phyloP scores from a whole-genome alignment of 2,888 invertebrate genomes.

The Parnassius orleans region DNA sequence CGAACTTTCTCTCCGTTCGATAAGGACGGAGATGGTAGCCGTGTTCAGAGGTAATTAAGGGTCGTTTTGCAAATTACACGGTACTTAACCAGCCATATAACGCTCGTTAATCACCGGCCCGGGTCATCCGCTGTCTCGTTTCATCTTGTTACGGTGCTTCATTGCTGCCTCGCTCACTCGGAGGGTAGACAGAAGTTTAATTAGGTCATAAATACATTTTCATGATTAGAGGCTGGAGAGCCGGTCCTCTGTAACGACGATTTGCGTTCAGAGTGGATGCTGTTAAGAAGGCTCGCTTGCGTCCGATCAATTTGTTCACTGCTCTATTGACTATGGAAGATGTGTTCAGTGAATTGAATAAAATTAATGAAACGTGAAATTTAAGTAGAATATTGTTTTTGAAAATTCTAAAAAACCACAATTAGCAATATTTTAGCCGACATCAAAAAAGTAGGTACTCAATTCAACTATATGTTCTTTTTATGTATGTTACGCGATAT shows the following conservation, averaged over 20 bases:
- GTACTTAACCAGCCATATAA: constrained; percentile 87
- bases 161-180: constrained; percentile 45
- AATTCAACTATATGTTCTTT: no score
- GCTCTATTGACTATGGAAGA: constrained; percentile 5
- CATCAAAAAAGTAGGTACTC: no score
- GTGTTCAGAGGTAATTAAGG: constrained; percentile 83
- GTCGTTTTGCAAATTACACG: constrained; percentile 89
- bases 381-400: no score
- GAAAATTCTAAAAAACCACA: no score
- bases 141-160: constrained; percentile 35
- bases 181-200: constrained; percentile 74
- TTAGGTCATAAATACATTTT: constrained; percentile 81
- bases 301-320: constrained; percentile 4
- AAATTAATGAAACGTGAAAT: no score
- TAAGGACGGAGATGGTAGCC: constrained; percentile 70
- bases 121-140: constrained; percentile 55
- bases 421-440: no score
- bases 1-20: constrained; percentile 41
- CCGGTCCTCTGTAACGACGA: constrained; percentile 40
- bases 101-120: constrained; percentile 83
- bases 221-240: constrained; percentile 65
- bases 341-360: background rate
- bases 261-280: constrained; percentile 51
- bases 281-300: constrained; percentile 33
- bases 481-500: no score